Evolutionary conservation across 2,113 vertebrate species (phyloP), one percentile per base, ranked within the genome.

Genomic region (Parotia lawesii): DNA sequence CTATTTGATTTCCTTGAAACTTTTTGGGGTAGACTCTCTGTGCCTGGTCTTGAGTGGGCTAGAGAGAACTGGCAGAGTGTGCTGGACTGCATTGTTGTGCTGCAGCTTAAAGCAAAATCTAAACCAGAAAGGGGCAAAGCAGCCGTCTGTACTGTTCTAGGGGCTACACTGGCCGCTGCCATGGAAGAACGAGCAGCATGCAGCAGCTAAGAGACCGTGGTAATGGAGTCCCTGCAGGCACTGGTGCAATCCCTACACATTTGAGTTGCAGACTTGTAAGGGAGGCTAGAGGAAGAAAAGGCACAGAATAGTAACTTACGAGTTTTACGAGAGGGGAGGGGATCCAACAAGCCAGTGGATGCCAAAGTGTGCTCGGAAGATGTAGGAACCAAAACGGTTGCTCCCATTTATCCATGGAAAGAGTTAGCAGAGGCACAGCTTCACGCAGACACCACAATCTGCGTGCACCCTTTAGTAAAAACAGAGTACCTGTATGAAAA

Each of bases 351-450:
- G 10, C 17, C 31, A 40, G 31, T 25, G 29, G 51, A 72, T 33
- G 38, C 12, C 1, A 0, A 72, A 40, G 29, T 4, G 1, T 25
- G 29, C 37, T 54, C 4, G 1, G 23, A 54, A 54, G 37, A 33
- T 54, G 50, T 10, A 71, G 48, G 67, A 71, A 40, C 15, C 21
- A 40, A 71, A 33, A 8, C 2, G 1, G 22, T 54, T 9, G 0
- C 16, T 54, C 38, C 17, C 38, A 20, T 54, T n/a, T 54, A 54
- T 42, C 38, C 31, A 71, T 0, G 2, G 50, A 19, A 53, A 33
- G 37, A 40, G 37, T 15, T 31, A 31, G 35, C 48, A 71, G 11
- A 71, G 20, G 28, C 28, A 40, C 28, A 40, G 20, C 15, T 31
- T 28, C 48, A 51, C 28, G 27, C 6, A 9, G 48, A 31, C 1